Conservation (phyloP, 2,113 vertebrate genomes). For the Centropus unirufus region DNA sequence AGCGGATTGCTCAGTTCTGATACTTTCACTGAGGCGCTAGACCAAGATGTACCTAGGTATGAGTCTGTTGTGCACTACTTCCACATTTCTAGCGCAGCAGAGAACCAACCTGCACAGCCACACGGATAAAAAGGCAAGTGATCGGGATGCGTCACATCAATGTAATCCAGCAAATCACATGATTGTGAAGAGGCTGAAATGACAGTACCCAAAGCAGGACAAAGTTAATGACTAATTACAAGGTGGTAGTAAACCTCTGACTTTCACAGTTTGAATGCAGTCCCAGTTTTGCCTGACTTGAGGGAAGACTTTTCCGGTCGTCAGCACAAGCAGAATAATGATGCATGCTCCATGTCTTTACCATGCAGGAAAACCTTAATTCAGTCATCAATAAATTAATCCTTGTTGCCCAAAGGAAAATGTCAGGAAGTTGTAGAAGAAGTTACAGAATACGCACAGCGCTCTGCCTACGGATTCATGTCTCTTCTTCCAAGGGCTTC, state of each 20-base stretch:
- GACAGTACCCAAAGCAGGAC: not conserved
- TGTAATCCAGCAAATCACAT: not conserved
- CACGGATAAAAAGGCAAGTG: accelerated
- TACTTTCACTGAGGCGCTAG: not conserved
- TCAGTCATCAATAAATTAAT: not conserved
- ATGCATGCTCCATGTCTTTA: not conserved
- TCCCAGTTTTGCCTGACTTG: not conserved
- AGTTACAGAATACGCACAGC: accelerated
- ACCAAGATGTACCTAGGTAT: not conserved
- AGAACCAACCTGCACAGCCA: not conserved
- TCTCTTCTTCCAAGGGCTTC: not conserved
- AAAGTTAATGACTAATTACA: not conserved
- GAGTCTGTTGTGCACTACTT: not conserved
- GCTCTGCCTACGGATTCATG: not conserved
- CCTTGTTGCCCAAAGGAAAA: not conserved
- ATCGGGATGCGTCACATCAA: not conserved
- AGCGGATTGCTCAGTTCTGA: not conserved
- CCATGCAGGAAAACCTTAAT: not conserved
- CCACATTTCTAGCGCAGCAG: not conserved
- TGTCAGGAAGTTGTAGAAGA: not conserved
- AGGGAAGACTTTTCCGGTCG: not conserved
- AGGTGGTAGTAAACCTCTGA: not conserved
- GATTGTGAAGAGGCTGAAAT: not conserved
- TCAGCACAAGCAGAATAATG: not conserved
- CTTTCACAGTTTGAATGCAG: not conserved